A percentile compares a stretch with the other conserved stretches of the same genome.
These are phyloP conservation scores for Sebastes itinus DNA, from an alignment of 2,797 vertebrate species.

Conservation along the genomic window DNA sequence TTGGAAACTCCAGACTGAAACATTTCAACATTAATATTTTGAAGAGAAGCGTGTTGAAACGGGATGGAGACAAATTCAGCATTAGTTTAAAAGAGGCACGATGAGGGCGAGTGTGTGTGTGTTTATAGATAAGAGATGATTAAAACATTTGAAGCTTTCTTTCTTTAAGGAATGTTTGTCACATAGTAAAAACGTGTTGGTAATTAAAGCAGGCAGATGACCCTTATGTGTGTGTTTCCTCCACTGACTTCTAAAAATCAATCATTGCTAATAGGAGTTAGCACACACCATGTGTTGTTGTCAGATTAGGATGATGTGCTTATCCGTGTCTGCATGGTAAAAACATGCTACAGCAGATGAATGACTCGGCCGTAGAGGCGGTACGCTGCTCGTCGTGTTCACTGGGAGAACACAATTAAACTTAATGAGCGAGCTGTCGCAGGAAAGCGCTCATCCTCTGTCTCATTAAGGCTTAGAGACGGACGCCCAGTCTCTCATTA, in stretches of 20 bases:
- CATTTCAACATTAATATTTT: neutral
- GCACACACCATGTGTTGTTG: constrained; percentile 38
- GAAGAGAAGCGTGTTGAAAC: neutral
- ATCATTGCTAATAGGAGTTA: constrained; percentile 21
- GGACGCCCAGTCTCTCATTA: constrained; percentile 7
- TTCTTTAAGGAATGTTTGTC: neutral
- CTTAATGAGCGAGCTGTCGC: constrained; percentile 20
- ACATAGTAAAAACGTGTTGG: neutral
- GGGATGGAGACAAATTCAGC: neutral
- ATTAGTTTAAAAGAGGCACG: neutral
- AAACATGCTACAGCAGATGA: constrained; percentile 9
- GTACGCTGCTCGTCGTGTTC: constrained; percentile 4
- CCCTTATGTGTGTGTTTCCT: neutral
- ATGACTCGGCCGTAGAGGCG: constrained; percentile 6
- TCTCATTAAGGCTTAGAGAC: constrained; percentile 34
- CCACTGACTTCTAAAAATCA: constrained; percentile 13
- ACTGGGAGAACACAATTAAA: constrained; percentile 37
- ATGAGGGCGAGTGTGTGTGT: neutral
- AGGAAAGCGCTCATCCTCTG: constrained; percentile 17
- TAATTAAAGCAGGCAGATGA: constrained; percentile 54
- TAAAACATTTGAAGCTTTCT: neutral
- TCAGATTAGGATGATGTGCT: constrained; percentile 44
- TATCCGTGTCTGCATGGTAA: constrained; percentile 20
- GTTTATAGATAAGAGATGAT: neutral
- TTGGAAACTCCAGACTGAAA: neutral